Evolutionary conservation across 2,888 invertebrate genomes (phyloP).

Genomic region (Troglohyphantes excavatus): DNA sequence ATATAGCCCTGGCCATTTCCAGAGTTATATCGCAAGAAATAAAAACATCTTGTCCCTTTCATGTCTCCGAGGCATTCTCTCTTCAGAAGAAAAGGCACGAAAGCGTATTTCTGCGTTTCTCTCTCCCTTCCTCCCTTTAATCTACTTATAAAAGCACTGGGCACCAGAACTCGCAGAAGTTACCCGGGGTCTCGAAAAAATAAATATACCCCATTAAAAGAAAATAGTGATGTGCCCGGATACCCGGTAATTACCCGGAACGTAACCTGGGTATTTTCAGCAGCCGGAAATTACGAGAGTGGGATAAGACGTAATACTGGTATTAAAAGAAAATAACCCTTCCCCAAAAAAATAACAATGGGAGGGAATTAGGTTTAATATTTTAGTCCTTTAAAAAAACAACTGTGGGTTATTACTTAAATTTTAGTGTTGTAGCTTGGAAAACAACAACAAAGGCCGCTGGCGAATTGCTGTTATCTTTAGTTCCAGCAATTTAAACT

Average conservation of each 20-base stretch:
- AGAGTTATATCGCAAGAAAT: slow-evolving; percentile 5
- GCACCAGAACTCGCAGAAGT: not conserved
- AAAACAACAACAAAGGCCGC: no score
- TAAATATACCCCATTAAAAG: not conserved
- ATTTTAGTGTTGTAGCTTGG: no score
- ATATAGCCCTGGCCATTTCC: not conserved
- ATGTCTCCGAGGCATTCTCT: not conserved
- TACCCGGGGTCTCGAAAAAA: not conserved
- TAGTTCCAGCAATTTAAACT: no score
- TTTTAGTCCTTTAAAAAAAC: not conserved
- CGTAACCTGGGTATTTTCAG: slow-evolving; percentile 5
- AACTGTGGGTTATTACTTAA: no score
- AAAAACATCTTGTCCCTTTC: slow-evolving; percentile 3
- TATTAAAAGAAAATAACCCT: not conserved
- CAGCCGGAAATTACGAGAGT: not conserved
- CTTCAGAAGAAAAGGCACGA: not conserved
- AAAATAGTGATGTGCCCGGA: slow-evolving; percentile 9
- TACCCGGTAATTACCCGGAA: slow-evolving; percentile 1
- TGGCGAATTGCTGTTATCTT: no score
- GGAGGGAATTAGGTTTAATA: not conserved
- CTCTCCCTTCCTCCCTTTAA: not conserved
- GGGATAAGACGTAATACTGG: not conserved
- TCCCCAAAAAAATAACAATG: not conserved
- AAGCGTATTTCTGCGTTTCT: not conserved
- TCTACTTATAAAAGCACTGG: not conserved